These are phyloP conservation scores for Rhopalosiphum padi DNA, from an alignment of 1,140 invertebrate species.

Conservation along the genomic window DNA sequence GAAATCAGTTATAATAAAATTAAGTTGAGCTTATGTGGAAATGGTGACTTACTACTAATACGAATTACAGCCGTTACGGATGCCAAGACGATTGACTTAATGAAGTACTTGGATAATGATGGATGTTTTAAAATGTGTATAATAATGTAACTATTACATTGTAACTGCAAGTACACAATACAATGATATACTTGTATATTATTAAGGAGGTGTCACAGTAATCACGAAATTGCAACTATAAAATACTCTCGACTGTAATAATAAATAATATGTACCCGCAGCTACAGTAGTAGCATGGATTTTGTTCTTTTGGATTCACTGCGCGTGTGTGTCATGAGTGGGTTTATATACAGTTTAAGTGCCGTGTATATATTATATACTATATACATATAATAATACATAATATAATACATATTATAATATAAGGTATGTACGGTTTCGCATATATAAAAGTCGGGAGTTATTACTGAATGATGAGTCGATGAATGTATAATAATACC, in stretches of 20 bases:
- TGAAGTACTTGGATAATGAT: not conserved
- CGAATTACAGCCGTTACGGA: not conserved
- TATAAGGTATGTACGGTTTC: not conserved
- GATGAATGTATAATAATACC: not conserved
- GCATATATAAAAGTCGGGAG: not conserved
- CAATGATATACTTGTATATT: not conserved
- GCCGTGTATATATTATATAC: too few species aligned
- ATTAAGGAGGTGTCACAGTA: not conserved
- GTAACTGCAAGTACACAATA: not conserved
- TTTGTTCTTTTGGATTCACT: not conserved
- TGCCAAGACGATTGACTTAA: not conserved
- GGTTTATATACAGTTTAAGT: not conserved
- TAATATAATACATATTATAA: not conserved
- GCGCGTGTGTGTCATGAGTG: not conserved
- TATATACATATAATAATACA: too few species aligned
- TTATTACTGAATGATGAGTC: not conserved
- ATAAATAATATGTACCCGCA: not conserved
- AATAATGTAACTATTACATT: not conserved
- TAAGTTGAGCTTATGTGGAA: not conserved
- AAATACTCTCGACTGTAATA: not conserved
- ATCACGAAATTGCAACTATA: not conserved
- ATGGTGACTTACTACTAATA: not conserved
- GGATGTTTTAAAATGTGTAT: not conserved
- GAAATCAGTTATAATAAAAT: not conserved
- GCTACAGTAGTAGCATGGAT: not conserved